Conservation (phyloP, 2,113 vertebrate species). For the Guaruba guarouba region DNA sequence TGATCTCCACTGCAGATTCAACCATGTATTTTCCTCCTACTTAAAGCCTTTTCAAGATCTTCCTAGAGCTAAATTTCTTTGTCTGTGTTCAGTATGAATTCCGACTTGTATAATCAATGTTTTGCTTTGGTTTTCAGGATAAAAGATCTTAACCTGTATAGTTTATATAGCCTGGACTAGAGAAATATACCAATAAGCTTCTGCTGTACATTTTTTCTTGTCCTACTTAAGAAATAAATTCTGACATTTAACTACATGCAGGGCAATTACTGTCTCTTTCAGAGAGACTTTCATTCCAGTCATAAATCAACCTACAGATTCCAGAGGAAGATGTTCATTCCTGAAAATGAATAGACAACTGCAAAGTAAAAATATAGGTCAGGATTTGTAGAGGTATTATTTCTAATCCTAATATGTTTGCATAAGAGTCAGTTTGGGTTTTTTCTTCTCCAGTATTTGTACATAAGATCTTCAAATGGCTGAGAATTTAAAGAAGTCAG, state of each 20-base stretch:
- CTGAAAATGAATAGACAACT: neutral
- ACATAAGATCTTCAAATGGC: neutral
- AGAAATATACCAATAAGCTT: neutral
- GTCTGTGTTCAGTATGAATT: neutral
- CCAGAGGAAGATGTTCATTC: neutral
- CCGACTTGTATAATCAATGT: neutral
- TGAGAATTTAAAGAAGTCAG: conserved; percentile 5
- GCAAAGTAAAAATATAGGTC: neutral
- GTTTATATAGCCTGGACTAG: neutral
- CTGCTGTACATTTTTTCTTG: neutral
- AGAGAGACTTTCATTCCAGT: neutral
- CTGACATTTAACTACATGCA: neutral
- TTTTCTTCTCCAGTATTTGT: neutral
- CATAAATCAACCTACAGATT: neutral
- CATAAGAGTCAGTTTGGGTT: neutral
- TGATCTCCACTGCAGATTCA: neutral
- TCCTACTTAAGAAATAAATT: neutral
- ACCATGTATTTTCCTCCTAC: neutral
- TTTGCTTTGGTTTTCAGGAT: neutral
- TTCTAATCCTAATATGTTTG: neutral
- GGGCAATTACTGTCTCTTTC: neutral
- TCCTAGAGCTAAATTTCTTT: neutral
- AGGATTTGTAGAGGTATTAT: neutral
- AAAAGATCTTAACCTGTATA: neutral
- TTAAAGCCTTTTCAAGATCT: neutral